Percentiles rank a stretch among this genome's conserved stretches.
Conservation (phyloP, 1,140 invertebrate genomes). For the Drosophila santomea region DNA sequence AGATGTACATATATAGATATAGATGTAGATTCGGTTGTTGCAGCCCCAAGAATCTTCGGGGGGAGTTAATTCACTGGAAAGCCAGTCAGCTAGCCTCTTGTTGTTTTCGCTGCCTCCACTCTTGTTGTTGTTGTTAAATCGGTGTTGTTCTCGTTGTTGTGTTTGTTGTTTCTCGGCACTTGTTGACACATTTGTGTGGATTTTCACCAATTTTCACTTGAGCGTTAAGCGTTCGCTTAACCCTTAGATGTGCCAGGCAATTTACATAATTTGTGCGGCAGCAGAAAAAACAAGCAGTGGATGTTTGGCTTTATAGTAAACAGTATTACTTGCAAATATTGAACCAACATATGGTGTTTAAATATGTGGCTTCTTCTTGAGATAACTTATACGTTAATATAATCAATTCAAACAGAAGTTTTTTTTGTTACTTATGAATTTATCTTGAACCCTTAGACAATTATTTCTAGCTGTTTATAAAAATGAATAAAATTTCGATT, state of each 20-base stretch:
- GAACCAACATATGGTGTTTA: conserved; percentile 5
- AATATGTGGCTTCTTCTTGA: not conserved
- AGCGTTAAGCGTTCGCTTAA: conserved; percentile 55
- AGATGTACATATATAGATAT: conserved; percentile 32
- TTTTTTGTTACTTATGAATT: not conserved
- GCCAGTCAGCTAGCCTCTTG: conserved; percentile 48
- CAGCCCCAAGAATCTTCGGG: conserved; percentile 73
- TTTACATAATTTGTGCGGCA: conserved; percentile 39
- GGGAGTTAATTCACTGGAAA: conserved; percentile 73
- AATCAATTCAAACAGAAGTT: not conserved
- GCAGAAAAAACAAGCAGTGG: conserved; percentile 14
- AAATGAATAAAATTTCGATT: too few species aligned
- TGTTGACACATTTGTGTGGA: conserved; percentile 75
- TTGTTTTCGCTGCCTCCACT: conserved; percentile 28
- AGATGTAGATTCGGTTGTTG: conserved; percentile 73
- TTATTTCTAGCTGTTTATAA: too few species aligned
- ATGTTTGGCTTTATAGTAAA: conserved; percentile 45
- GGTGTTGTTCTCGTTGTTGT: conserved; percentile 11
- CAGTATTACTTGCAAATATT: conserved; percentile 23
- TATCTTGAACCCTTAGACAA: too few species aligned
- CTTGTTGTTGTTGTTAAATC: conserved; percentile 23
- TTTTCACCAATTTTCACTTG: conserved; percentile 80
- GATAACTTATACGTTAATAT: too few species aligned
- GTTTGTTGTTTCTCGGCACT: conserved; percentile 43
- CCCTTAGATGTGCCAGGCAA: conserved; percentile 32